Percentiles rank a stretch among this genome's conserved stretches.
Conservation (phyloP, 2,888 invertebrate genomes). For the Argynnis bischoffii region DNA sequence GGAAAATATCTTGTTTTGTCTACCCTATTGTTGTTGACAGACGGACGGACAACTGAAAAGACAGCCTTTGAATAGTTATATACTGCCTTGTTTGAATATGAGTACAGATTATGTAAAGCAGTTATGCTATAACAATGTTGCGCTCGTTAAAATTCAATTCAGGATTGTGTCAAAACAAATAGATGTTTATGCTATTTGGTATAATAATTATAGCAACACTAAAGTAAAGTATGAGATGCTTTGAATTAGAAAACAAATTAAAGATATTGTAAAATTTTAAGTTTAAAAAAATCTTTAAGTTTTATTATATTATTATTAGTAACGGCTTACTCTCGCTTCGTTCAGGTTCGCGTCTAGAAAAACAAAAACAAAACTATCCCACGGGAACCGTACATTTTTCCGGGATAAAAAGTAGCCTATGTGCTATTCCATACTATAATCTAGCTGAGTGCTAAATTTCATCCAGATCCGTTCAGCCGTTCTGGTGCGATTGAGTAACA, state of each 20-base stretch:
- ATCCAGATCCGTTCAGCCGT: no score
- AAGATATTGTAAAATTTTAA: no score
- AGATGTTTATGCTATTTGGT: not conserved
- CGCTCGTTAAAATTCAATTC: constrained; percentile 42
- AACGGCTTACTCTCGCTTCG: no score
- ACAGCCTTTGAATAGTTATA: constrained; percentile 74
- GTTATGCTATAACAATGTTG: constrained; percentile 44
- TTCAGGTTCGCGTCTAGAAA: no score
- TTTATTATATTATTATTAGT: no score
- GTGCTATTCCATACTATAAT: no score
- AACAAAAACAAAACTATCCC: no score
- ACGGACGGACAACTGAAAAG: constrained; percentile 80
- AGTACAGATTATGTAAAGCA: constrained; percentile 56
- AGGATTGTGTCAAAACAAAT: constrained; percentile 22
- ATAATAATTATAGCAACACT: constrained; percentile 14
- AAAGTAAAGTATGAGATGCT: not conserved
- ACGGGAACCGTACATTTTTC: no score
- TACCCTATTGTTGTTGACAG: constrained; percentile 73
- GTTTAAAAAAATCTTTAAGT: not conserved
- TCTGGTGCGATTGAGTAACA: no score
- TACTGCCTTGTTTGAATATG: constrained; percentile 53
- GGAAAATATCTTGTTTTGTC: constrained; percentile 80
- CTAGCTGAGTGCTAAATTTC: no score
- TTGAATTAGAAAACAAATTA: no score
- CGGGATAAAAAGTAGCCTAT: no score